Evolutionary conservation across 2,113 vertebrate species (phyloP), one percentile per base, ranked within the genome.

Genomic region (Siphamia tubifer): DNA sequence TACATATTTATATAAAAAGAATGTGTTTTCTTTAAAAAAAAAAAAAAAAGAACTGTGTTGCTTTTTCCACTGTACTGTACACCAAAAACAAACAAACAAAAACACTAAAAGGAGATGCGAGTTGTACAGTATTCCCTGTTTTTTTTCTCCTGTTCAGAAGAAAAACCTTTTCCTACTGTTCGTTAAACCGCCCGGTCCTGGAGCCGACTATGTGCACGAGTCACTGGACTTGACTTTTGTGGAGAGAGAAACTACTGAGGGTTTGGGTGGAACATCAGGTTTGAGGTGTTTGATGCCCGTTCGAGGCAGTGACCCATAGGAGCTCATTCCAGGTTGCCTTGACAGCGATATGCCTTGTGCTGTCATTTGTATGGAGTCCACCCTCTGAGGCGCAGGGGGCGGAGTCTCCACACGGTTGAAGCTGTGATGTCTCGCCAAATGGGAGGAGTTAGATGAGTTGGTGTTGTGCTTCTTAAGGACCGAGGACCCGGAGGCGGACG

Each of bases 361-460:
- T 23, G 95, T 95, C 92, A 95, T 94, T 77, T 98, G 96, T 92
- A 99, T 99, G 43, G 98, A 99, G 95, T 99, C 98, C 87, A 99
- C 96, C 66, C 98, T 90, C 92, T 98, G 98, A 0, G 98, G 98
- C 27, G 98, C 97, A 0, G 98, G 98, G 0, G 98, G 98, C 0
- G 97, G 97, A 19, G 94, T 96, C 90, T 99, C 98, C 3, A 94
- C 94, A 36, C 94, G 92, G 90, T 94, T 84, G 31, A 98, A 98
- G 90, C 98, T 98, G 89, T 95, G 97, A 86, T 98, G 96, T 67
- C 95, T 92, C 61, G 97, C 94, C 80, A 99, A 92, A 84, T 96
- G 96, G 71, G 98, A 99, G 1, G 98, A 99, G 76, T 98, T 99
- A 80, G 97, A 99, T 35, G 96, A 99, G 93, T 99, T 99, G 82